Conservation (phyloP, 2,113 vertebrate genomes). For the Antigone vipio region DNA sequence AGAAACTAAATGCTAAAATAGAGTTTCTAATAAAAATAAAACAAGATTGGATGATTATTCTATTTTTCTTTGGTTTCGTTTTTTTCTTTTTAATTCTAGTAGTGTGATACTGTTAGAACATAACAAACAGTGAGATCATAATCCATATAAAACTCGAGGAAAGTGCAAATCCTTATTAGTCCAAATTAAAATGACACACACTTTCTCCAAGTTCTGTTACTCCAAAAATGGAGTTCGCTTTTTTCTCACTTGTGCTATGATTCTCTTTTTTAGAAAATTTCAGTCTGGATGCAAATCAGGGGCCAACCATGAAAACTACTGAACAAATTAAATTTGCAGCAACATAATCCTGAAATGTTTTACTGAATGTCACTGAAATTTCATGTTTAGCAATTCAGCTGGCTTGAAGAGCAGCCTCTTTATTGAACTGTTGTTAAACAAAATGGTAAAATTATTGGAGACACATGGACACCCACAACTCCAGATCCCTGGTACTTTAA, state of each 20-base stretch:
- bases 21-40: conserved; percentile 66
- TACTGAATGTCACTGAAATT: conserved; percentile 49
- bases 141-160: conserved; percentile 9
- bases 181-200: conserved; percentile 9
- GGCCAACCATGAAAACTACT: conserved; percentile 21
- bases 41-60: conserved; percentile 29
- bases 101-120: conserved; percentile 12
- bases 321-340: conserved; percentile 26
- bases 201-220: conserved; percentile 1
- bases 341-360: conserved; percentile 18
- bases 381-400: conserved; percentile 5
- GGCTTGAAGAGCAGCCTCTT: conserved; percentile 4
- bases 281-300: conserved; percentile 2
- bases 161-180: conserved; percentile 49
- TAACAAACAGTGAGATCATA: conserved; percentile 10
- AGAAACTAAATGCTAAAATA: conserved; percentile 57
- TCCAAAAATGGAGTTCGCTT: not conserved
- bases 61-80: not conserved
- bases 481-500: not conserved
- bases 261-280: conserved; percentile 12
- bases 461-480: conserved; percentile 47
- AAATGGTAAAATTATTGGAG: conserved; percentile 28
- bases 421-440: conserved; percentile 26
- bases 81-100: conserved; percentile 1
- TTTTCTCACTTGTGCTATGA: not conserved